Conservation (phyloP, 2,797 vertebrate genomes). For the Tapera naevia region DNA sequence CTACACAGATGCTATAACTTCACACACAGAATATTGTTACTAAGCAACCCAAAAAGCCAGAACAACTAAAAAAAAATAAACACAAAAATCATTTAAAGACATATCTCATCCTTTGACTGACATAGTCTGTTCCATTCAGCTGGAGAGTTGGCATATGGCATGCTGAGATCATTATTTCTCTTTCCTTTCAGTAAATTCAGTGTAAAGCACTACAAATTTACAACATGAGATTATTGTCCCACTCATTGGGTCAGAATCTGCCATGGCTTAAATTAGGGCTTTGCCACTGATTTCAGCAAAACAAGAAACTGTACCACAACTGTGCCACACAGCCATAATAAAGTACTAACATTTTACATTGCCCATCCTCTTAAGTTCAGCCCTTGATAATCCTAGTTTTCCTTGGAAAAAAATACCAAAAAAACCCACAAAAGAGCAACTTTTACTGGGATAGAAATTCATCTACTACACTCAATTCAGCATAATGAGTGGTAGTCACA, state of each 20-base stretch:
- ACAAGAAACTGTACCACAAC: background rate
- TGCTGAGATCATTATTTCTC: slow-evolving; percentile 7
- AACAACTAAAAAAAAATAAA: background rate
- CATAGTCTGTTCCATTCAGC: slow-evolving; percentile 8
- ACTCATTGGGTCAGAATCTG: background rate
- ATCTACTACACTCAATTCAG: background rate
- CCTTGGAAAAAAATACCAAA: background rate
- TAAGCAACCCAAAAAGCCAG: background rate
- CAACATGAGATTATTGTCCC: background rate
- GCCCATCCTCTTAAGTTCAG: background rate
- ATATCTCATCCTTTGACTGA: background rate
- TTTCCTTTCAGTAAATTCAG: background rate
- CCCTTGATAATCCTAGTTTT: background rate
- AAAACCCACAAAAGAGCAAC: too few species aligned
- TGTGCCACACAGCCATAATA: background rate
- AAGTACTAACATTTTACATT: background rate
- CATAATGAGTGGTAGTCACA: background rate
- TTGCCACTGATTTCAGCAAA: background rate
- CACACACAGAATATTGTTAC: background rate
- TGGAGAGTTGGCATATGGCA: slow-evolving; percentile 25
- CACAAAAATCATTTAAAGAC: background rate
- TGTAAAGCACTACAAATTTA: background rate
- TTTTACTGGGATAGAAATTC: background rate
- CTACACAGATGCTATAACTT: background rate
- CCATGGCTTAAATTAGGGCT: background rate